Conservation (phyloP, 1,140 invertebrate species). For the Acromyrmex echinatior region DNA sequence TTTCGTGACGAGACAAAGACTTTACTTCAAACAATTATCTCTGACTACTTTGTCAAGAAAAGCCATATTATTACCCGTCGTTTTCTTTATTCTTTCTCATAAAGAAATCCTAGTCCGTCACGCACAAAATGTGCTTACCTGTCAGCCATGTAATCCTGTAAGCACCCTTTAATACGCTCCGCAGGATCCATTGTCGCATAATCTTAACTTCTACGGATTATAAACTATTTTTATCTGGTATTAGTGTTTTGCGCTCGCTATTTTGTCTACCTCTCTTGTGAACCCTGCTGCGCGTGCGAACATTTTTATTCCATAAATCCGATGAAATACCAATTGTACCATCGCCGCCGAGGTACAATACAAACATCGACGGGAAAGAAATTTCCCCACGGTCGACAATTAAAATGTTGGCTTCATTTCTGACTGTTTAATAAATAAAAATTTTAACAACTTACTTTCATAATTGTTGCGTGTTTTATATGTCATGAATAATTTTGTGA, state of each 20-base stretch:
- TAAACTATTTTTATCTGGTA: constrained; percentile 82
- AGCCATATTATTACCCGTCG: constrained; percentile 45
- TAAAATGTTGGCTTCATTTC: neutral
- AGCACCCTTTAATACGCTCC: constrained; percentile 84
- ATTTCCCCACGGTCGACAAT: neutral
- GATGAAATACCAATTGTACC: constrained; percentile 37
- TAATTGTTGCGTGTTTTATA: neutral
- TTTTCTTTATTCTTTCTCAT: constrained; percentile 46
- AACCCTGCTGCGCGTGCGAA: constrained; percentile 75
- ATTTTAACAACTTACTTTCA: neutral
- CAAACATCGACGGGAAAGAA: neutral
- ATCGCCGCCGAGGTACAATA: neutral
- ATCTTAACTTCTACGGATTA: constrained; percentile 86
- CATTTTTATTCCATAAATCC: constrained; percentile 61
- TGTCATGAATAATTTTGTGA: neutral
- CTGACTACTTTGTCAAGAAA: constrained; percentile 21
- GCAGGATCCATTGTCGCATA: constrained; percentile 79
- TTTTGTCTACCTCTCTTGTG: constrained; percentile 60
- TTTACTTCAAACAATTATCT: constrained; percentile 14
- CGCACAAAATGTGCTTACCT: constrained; percentile 80
- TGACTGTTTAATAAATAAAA: neutral
- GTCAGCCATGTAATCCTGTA: constrained; percentile 82
- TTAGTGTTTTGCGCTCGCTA: constrained; percentile 78
- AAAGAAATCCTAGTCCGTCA: constrained; percentile 45
- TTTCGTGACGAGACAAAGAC: too few relatives aligned